Evolutionary conservation across 92 coral and sea anemone species (phyloP).

Genomic region (Bergia puertoricense): DNA sequence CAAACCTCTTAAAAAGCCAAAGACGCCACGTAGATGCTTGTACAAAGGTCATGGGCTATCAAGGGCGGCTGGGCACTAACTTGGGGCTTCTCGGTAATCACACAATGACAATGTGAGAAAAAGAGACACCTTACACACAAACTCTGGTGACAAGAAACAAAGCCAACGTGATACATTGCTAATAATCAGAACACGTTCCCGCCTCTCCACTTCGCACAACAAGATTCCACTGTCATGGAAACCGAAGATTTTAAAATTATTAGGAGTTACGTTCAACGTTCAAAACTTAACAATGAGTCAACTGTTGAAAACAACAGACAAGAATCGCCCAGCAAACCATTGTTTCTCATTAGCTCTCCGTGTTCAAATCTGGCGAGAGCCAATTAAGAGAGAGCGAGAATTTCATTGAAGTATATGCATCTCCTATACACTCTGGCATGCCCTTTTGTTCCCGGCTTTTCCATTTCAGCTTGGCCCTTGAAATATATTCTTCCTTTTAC

Average conservation of each 20-base stretch:
- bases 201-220: background rate
- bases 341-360: too few relatives aligned
- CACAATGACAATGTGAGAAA: background rate
- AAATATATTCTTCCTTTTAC: too few relatives aligned
- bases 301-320: too few relatives aligned
- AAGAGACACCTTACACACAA: background rate
- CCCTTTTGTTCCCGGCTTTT: too few relatives aligned
- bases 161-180: background rate
- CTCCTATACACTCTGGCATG: too few relatives aligned
- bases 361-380: too few relatives aligned
- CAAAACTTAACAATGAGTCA: too few relatives aligned
- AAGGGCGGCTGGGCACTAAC: too few relatives aligned
- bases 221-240: background rate
- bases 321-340: too few relatives aligned
- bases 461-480: too few relatives aligned
- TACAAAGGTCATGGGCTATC: background rate
- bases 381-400: too few relatives aligned
- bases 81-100: background rate
- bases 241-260: background rate
- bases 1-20: background rate
- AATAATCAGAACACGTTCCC: background rate
- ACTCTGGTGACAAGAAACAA: background rate
- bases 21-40: background rate
- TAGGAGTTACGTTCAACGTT: background rate
- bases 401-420: too few relatives aligned